Evolutionary conservation across 2,113 vertebrate species (phyloP).

Genomic region (Corapipo altera): DNA sequence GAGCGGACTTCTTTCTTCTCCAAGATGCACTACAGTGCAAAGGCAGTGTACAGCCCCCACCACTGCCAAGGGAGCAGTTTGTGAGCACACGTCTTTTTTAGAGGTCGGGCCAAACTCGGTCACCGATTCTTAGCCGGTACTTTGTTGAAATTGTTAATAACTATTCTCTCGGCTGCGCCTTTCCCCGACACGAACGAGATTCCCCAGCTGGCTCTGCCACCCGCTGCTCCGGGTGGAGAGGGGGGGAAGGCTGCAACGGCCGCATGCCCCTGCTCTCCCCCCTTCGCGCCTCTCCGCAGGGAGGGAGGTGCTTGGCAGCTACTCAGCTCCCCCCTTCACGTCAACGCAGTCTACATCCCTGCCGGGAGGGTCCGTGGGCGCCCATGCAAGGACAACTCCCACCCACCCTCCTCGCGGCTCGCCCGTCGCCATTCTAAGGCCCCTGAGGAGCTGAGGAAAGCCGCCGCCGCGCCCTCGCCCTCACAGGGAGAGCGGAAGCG

Average conservation of each 20-base stretch:
- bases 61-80: background rate
- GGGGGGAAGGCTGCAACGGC: rapidly evolving
- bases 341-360: rapidly evolving
- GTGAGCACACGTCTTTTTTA: background rate
- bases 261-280: rapidly evolving
- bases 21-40: background rate
- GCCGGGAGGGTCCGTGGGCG: too few relatives aligned
- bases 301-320: background rate
- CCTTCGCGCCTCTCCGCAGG: too few relatives aligned
- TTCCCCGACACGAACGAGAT: too few relatives aligned
- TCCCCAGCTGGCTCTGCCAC: too few relatives aligned
- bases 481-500: rapidly evolving
- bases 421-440: background rate
- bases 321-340: rapidly evolving
- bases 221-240: too few relatives aligned
- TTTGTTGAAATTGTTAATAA: background rate
- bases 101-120: background rate
- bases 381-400: rapidly evolving
- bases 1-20: background rate
- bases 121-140: background rate
- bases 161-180: too few relatives aligned
- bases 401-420: rapidly evolving
- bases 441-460: rapidly evolving
- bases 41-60: background rate
- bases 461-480: background rate